Conservation (phyloP, 2,797 vertebrate species). For the Lophius americanus region DNA sequence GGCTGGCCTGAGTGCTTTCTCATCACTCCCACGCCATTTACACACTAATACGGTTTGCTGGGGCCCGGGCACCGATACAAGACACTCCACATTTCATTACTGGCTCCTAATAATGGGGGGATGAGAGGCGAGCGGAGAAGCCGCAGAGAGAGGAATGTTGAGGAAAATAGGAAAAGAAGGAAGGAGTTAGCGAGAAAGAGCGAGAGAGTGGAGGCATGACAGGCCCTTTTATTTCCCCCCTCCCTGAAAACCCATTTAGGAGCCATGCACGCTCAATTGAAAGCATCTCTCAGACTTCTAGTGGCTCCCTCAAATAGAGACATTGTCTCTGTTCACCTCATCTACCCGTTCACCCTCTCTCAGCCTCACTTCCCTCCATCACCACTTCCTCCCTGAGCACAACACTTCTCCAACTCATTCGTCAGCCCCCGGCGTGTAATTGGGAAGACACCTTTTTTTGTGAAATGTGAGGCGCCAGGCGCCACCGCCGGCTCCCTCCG, state of each 20-base stretch:
- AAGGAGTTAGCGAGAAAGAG: constrained; percentile 34
- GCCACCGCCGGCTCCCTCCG: constrained; percentile 21
- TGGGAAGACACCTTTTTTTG: constrained; percentile 38
- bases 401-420: constrained; percentile 23
- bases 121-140: constrained; percentile 53
- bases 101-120: constrained; percentile 71
- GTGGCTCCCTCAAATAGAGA: constrained; percentile 62
- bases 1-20: constrained; percentile 78
- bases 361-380: constrained; percentile 1
- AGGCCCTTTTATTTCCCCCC: constrained; percentile 63
- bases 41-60: constrained; percentile 83
- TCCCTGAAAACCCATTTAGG: constrained; percentile 78
- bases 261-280: constrained; percentile 70
- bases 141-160: constrained; percentile 25
- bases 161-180: constrained; percentile 16
- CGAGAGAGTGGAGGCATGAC: constrained; percentile 53
- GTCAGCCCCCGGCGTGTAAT: constrained; percentile 41
- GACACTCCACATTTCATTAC: constrained; percentile 86
- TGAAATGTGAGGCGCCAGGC: background rate
- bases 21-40: constrained; percentile 81
- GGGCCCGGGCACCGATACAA: constrained; percentile 72
- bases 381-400: background rate
- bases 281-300: constrained; percentile 72
- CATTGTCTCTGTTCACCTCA: constrained; percentile 48
- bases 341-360: constrained; percentile 16